Evolutionary conservation across 2,888 invertebrate species (phyloP), one percentile per base, ranked within the genome.

Genomic region (Thelaira solivaga): DNA sequence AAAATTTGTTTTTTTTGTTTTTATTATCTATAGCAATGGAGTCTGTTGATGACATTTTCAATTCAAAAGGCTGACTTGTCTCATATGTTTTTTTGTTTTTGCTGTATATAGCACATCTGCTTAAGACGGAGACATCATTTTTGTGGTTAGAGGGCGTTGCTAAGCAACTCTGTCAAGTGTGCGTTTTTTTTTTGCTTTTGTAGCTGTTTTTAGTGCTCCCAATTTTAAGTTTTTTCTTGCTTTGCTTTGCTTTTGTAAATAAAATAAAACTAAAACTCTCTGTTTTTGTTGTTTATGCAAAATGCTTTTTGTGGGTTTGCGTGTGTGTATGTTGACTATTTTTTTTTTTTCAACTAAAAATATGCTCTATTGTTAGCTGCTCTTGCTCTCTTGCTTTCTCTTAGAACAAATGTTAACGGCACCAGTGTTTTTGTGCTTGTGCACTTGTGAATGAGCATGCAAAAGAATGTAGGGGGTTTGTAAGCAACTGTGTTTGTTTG

Each of bases 61-160:
- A 74, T 74, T 74, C 78, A 78, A 78, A 76, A 74, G 59, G 69
- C 61, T 78, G 78, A 74, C 78, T 74, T 53, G 69, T 78, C 73
- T 78, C 78, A 69, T 74, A 61, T 77, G 73, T 64, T 73, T 57
- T 20, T 13, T 13, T 39, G 34, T 55, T 39, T 47, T 57, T 47
- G 20, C 22, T 61, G n/a, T n/a, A n/a, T n/a, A n/a, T n/a, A n/a
- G n/a, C n/a, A 67, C 67, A 77, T 76, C 72, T 72, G 67, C 72
- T 64, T 45, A 65, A 75, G 80, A 73, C 78, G 72, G 78, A 68
- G 73, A 68, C 72, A 72, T 55, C 65, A 76, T 64, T 76, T 78
- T 82, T 83, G 84, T 86, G 85, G 85, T 84, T 83, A 83, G 86
- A 84, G 87, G 88, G 88, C 87, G 88, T 88, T 88, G 87, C 88